Evolutionary conservation across 2,888 invertebrate genomes (phyloP), one percentile per base, ranked within the genome.

Genomic region (Brenthis daphne): DNA sequence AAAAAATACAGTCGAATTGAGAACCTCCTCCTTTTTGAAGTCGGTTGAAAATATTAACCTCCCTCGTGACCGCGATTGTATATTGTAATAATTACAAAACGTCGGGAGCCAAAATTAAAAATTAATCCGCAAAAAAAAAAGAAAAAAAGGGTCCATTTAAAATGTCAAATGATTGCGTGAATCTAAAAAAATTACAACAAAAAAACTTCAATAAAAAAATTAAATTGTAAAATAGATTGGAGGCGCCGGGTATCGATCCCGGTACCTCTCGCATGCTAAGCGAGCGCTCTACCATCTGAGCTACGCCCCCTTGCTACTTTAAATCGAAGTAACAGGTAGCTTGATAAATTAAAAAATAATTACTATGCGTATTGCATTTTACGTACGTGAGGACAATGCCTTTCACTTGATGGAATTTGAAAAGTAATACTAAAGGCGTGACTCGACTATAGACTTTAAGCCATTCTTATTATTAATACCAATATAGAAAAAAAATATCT

Each of bases 251-350:
- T 90, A 91, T 92, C 91, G 91, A 92, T 92, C 92, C 92, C 92
- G 91, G 92, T 91, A 92, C 92, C 91, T 92, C 92, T 93, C 92
- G 85, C 92, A 92, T 92, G 92, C 92, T 92, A 91, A 92, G 92
- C 91, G 91, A 92, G 92, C 92, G 90, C 91, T 92, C 92, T 92
- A 92, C 92, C 92, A 91, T 92, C 92, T 92, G 92, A 92, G 90
- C 91, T 90, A 91, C 90, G 90, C 90, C 92, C 90, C 92, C 91
- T 92, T 89, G 90, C 91, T 80, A 14, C 24, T 57, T 64, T 43
- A 16, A 37, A 1, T n/a, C 37, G 37, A 43, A 43, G 37, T 43
- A 43, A 48, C n/a, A 20, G 3, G 5, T 20, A 24, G 0, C 24
- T 29, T 48, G 24, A 11, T 20, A 24, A 29, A n/a, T 48, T 11